Percentiles rank a stretch among this genome's conserved stretches.
Evolutionary conservation across 2,797 vertebrate species (phyloP).

Genomic region (Loriculus beryllinus): DNA sequence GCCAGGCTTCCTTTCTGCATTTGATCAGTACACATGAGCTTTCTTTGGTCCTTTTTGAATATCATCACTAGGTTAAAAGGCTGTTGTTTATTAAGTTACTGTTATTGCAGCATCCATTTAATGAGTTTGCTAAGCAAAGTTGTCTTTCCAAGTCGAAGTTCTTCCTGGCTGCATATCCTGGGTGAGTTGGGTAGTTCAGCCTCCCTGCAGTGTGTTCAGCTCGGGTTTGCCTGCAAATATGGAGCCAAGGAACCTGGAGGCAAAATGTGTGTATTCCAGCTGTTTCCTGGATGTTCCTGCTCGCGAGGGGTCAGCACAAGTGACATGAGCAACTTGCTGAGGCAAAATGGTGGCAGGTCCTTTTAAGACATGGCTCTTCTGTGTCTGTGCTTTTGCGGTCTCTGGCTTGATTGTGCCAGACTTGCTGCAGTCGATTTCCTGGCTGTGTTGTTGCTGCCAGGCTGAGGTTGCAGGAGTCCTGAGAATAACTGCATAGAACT

Average conservation of each 20-base stretch:
- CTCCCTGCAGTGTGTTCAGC: not conserved
- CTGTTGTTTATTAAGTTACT: not conserved
- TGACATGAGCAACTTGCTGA: rapidly evolving
- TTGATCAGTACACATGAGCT: not conserved
- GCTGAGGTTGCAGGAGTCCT: not conserved
- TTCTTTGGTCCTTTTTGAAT: not conserved
- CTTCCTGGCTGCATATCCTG: rapidly evolving
- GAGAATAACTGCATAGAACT: not conserved
- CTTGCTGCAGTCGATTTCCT: not conserved
- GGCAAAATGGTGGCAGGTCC: not conserved
- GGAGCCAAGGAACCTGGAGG: not conserved
- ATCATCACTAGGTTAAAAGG: not conserved
- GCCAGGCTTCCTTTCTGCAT: not conserved
- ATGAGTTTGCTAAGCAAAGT: not conserved
- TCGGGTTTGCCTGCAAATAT: not conserved
- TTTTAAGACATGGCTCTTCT: not conserved
- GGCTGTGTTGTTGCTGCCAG: rapidly evolving
- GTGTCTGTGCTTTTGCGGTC: not conserved
- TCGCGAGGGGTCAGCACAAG: not conserved
- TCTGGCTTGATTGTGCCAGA: too few species aligned
- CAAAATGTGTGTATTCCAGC: not conserved
- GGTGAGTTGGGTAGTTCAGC: not conserved
- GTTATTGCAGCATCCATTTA: not conserved
- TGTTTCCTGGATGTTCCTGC: not conserved
- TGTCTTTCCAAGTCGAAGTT: rapidly evolving